Evolutionary conservation across 1,140 invertebrate species (phyloP).

Genomic region (Akabosia matsudoensis): DNA sequence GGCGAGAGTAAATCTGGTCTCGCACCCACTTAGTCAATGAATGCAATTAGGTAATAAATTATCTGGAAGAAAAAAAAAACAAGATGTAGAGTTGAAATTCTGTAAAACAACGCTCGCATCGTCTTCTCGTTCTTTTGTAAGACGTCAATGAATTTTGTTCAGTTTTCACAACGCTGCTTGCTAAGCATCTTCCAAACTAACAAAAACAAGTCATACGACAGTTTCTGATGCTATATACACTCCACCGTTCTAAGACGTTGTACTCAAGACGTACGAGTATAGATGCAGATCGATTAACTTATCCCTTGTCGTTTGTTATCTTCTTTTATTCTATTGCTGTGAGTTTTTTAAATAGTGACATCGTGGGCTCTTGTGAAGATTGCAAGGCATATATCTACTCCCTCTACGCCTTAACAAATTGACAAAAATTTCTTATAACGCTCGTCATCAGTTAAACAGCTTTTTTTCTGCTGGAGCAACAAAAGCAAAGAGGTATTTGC

Average conservation of each 20-base stretch:
- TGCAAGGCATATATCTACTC: neutral
- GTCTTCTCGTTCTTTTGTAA: neutral
- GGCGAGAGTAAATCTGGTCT: slow-evolving; percentile 31
- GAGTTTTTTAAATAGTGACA: neutral
- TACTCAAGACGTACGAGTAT: no score
- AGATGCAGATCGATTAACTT: neutral
- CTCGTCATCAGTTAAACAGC: no score
- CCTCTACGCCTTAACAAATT: no score
- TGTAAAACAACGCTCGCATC: neutral
- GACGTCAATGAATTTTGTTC: neutral
- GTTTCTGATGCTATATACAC: neutral
- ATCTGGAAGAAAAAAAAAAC: neutral
- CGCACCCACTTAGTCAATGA: slow-evolving; percentile 33
- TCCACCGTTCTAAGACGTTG: no score
- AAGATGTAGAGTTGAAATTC: neutral
- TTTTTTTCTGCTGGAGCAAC: no score
- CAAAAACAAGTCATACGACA: neutral
- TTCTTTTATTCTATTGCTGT: neutral
- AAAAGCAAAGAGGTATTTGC: no score
- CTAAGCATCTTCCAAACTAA: neutral
- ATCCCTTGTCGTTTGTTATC: neutral
- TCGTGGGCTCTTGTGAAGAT: neutral
- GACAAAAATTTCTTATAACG: no score
- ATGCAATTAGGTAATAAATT: slow-evolving; percentile 42
- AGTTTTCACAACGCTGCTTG: neutral